Evolutionary conservation across 1,140 invertebrate genomes (phyloP).

Genomic region (Saccostrea echinata): DNA sequence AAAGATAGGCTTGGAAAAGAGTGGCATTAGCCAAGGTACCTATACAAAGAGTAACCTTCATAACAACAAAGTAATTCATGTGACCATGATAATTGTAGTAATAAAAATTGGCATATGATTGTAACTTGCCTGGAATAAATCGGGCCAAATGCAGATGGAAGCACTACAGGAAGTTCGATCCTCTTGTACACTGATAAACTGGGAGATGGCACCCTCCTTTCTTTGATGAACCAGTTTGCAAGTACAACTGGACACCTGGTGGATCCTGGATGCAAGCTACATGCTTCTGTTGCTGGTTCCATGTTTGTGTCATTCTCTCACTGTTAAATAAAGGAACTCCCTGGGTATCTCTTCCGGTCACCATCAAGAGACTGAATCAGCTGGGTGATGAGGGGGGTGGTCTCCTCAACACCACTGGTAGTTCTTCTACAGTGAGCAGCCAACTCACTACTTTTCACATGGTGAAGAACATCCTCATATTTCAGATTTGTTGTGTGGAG

Average conservation of each 20-base stretch:
- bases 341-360: constrained; percentile 55
- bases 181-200: constrained; percentile 52
- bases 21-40: too few relatives aligned
- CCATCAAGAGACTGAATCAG: constrained; percentile 53
- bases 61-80: too few relatives aligned
- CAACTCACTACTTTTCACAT: constrained; percentile 58
- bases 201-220: constrained; percentile 60
- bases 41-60: too few relatives aligned
- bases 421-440: constrained; percentile 57
- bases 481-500: neutral
- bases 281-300: constrained; percentile 61
- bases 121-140: constrained; percentile 65
- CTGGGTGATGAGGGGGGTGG: constrained; percentile 43
- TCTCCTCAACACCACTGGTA: constrained; percentile 60
- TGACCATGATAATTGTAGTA: too few relatives aligned
- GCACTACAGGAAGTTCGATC: constrained; percentile 36
- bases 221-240: constrained; percentile 43
- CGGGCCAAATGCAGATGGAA: constrained; percentile 61
- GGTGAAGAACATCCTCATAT: constrained; percentile 45
- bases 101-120: too few relatives aligned
- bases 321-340: constrained; percentile 65
- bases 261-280: constrained; percentile 67
- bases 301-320: constrained; percentile 52
- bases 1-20: too few relatives aligned
- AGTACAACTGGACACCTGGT: constrained; percentile 61